Evolutionary conservation across 1,140 invertebrate species (phyloP).

Genomic region (Neuroterus valhalla): DNA sequence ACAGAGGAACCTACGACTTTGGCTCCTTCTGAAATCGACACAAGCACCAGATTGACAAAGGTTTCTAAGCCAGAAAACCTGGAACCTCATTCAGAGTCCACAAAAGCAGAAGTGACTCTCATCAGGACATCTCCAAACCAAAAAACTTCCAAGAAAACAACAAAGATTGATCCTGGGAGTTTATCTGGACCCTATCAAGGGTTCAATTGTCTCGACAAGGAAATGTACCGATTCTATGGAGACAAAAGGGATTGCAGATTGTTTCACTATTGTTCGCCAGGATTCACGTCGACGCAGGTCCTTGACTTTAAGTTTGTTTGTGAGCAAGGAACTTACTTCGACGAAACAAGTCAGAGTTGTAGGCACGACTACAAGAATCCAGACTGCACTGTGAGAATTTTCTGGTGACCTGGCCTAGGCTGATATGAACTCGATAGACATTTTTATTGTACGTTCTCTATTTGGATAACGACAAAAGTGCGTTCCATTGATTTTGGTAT

Average conservation of each 20-base stretch:
- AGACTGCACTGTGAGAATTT: constrained; percentile 62
- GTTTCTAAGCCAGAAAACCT: not conserved
- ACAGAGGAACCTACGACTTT: not conserved
- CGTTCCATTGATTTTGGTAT: constrained; percentile 67
- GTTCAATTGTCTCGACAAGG: constrained; percentile 77
- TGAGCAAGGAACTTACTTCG: constrained; percentile 76
- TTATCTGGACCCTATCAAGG: constrained; percentile 36
- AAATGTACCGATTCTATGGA: constrained; percentile 77
- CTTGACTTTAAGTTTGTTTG: constrained; percentile 79
- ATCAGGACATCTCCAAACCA: not conserved
- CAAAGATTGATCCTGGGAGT: constrained; percentile 28
- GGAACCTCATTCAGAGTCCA: constrained; percentile 10
- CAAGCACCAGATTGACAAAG: not conserved
- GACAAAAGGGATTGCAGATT: constrained; percentile 77
- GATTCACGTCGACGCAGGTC: constrained; percentile 76
- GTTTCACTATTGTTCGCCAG: constrained; percentile 79
- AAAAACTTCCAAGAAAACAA: constrained; percentile 34
- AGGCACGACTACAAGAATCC: constrained; percentile 57
- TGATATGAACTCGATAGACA: constrained; percentile 32
- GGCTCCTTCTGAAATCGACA: not conserved
- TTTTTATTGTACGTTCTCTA: constrained; percentile 41
- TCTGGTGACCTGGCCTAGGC: not conserved
- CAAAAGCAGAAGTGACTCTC: constrained; percentile 9
- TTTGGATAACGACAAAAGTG: not conserved
- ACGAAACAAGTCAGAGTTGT: constrained; percentile 76